Evolutionary conservation across 2,888 invertebrate genomes (phyloP).

Genomic region (Agapostemon virescens): DNA sequence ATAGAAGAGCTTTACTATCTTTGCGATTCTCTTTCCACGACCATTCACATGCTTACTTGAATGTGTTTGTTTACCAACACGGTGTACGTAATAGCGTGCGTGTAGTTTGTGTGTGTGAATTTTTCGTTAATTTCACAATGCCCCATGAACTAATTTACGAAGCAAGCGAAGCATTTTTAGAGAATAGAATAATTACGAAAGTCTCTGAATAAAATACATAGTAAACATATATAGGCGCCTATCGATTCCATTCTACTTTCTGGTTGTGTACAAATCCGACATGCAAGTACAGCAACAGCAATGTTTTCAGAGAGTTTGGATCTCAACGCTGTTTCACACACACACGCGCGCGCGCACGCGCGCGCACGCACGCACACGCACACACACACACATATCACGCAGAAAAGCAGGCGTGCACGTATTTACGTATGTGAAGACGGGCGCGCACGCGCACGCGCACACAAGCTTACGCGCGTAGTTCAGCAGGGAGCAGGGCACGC

Average conservation of each 20-base stretch:
- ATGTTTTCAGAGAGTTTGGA: slow-evolving; percentile 28
- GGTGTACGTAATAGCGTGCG: background rate
- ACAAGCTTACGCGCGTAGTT: background rate
- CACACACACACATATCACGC: too few species aligned
- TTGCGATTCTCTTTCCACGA: background rate
- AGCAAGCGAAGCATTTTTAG: background rate
- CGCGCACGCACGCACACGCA: too few species aligned
- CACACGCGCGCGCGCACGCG: too few species aligned
- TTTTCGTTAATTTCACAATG: background rate
- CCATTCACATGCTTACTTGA: slow-evolving; percentile 1
- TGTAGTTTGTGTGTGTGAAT: background rate
- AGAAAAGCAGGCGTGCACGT: slow-evolving; percentile 5
- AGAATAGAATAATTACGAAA: background rate
- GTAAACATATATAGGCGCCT: slow-evolving; percentile 13
- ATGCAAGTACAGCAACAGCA: slow-evolving; percentile 15
- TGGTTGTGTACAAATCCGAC: slow-evolving; percentile 26
- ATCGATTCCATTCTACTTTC: slow-evolving; percentile 36
- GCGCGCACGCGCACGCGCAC: slow-evolving; percentile 7
- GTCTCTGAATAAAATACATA: background rate
- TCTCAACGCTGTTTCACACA: too few species aligned
- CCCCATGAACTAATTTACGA: background rate
- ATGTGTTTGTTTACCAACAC: background rate
- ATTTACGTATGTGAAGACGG: background rate
- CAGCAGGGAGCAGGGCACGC: slow-evolving; percentile 10
- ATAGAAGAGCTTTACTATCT: background rate